Evolutionary conservation across 2,888 invertebrate species (phyloP).

Genomic region (Nomada flava): DNA sequence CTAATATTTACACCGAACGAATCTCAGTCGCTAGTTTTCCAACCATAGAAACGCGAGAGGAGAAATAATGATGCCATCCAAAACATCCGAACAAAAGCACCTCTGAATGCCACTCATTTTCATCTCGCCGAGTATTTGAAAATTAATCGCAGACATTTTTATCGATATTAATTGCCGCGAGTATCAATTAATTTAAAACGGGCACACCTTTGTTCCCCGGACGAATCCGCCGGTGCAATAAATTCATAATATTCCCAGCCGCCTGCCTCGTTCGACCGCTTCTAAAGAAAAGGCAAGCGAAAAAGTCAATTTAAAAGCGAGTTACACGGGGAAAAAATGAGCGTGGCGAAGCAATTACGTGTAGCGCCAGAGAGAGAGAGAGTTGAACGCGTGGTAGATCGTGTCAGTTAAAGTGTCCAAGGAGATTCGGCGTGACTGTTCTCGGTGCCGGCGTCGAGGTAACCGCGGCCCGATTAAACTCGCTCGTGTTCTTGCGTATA

Average conservation of each 20-base stretch:
- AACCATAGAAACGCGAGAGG: too few relatives aligned
- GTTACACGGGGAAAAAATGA: neutral
- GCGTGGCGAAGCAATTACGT: neutral
- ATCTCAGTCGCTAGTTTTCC: too few relatives aligned
- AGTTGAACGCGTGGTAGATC: slow-evolving; percentile 25
- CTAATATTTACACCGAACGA: too few relatives aligned
- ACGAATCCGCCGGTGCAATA: too few relatives aligned
- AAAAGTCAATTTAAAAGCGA: neutral
- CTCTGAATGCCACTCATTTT: too few relatives aligned
- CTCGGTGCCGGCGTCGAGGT: slow-evolving; percentile 60
- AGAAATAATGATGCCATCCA: too few relatives aligned
- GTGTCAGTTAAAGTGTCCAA: slow-evolving; percentile 26
- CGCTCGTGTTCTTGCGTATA: slow-evolving; percentile 63
- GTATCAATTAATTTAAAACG: too few relatives aligned
- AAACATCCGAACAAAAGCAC: too few relatives aligned
- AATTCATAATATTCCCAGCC: neutral
- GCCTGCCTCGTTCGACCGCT: neutral
- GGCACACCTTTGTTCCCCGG: too few relatives aligned
- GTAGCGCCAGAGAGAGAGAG: slow-evolving; percentile 12
- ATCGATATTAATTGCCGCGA: too few relatives aligned
- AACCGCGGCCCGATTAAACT: slow-evolving; percentile 63
- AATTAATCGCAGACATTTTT: too few relatives aligned
- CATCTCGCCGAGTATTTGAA: too few relatives aligned
- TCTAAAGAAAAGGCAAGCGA: neutral
- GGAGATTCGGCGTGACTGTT: slow-evolving; percentile 32